Base-by-base conservation (phyloP, 1,140 invertebrate species). In the Drosophila triauraria region DNA sequence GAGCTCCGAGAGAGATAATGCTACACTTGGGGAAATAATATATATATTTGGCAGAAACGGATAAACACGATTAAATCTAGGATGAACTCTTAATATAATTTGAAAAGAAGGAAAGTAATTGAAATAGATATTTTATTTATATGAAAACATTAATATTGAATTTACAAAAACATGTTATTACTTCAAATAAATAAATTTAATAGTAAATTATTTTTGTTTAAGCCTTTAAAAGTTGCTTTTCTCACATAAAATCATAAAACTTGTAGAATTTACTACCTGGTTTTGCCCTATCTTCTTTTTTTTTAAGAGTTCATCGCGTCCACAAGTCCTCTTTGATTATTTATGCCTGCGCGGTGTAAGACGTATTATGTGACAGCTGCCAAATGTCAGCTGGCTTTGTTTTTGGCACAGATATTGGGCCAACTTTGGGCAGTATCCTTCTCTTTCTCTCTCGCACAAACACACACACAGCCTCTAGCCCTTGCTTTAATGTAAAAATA, bases 401-500 rank as follows among this genome's bases (percentile, higher is more conserved):
- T 83, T 80, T 80, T 79, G 81, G 80, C 74, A 88, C 38, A 38
- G 63, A 51, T 76, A 61, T 63, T 70, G 58, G 56, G 47, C 80
- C 42, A 38, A 64, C 61, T 75, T 56, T 38, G 35, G 63, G 25
- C 32, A 13, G 13, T 3, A 2, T n/a, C 53, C 53, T 56, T 40
- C 13, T 15, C 32, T 8, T 15, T 54, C 32, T 10, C 25, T 17
- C 23, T 25, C 53, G 43, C 46, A 67, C 63, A 59, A 6, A 56
- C 30, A 12, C 20, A 70, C 17, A 56, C 17, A 44, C 25, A 63
- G n/a, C 42, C 15, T 50, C 38, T 61, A 68, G 38, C 38, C 40
- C 50, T 64, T 71, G 48, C 70, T 84, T 84, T 88, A 88, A 88
- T 90, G 85, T 90, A 70, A 85, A 88, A 85, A 88, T 88, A 88